These are phyloP conservation scores for Erannis defoliaria DNA, from an alignment of 2,888 invertebrate species.

Conservation along the genomic window DNA sequence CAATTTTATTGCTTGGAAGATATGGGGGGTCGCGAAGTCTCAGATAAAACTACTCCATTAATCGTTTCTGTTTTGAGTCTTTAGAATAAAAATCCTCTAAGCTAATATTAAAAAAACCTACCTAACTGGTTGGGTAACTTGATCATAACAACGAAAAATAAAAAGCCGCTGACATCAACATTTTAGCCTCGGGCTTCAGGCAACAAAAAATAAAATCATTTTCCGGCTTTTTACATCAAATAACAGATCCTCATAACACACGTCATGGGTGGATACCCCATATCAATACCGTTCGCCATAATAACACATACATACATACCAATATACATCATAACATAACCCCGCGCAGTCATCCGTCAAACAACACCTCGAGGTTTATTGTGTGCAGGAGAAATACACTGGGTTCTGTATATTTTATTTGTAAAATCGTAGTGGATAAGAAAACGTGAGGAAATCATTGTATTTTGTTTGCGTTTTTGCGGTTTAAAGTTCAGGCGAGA, in stretches of 20 bases:
- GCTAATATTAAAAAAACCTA: too few relatives aligned
- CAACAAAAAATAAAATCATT: conserved; percentile 21
- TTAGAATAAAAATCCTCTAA: too few relatives aligned
- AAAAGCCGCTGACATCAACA: neutral
- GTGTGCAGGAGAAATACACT: conserved; percentile 43
- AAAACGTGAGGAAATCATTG: too few relatives aligned
- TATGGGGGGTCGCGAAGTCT: too few relatives aligned
- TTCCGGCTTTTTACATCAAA: conserved; percentile 24
- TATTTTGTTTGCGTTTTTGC: too few relatives aligned
- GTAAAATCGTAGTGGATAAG: conserved; percentile 38
- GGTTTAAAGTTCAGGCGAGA: too few relatives aligned
- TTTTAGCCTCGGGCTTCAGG: neutral
- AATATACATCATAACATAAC: neutral
- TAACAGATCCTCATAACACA: conserved; percentile 19
- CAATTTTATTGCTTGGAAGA: too few relatives aligned
- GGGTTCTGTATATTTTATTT: conserved; percentile 40
- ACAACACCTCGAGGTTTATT: conserved; percentile 74
- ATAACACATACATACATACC: conserved; percentile 27
- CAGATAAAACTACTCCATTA: too few relatives aligned
- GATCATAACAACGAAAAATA: neutral
- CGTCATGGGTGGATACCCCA: conserved; percentile 39
- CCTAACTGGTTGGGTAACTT: too few relatives aligned
- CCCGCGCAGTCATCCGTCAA: conserved; percentile 73
- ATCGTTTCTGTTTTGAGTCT: too few relatives aligned
- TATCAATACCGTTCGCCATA: conserved; percentile 37